Evolutionary conservation across 2,113 vertebrate species (phyloP).

Genomic region (Picathartes gymnocephalus): DNA sequence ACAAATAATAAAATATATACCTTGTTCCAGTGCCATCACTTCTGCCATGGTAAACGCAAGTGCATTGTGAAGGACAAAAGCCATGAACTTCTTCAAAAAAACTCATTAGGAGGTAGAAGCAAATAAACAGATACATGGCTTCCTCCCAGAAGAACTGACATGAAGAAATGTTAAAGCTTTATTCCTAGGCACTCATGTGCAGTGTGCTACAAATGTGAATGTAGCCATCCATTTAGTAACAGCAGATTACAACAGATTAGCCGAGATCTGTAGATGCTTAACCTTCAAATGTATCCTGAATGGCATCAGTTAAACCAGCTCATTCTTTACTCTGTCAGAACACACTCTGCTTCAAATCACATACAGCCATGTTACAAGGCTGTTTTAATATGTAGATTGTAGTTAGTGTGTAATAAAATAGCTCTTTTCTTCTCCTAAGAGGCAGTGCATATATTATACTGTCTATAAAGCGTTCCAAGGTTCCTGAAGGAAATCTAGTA

Average conservation of each 20-base stretch:
- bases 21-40: conserved; percentile 82
- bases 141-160: conserved; percentile 12
- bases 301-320: conserved; percentile 51
- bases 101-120: conserved; percentile 72
- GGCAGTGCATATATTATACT: background rate
- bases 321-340: background rate
- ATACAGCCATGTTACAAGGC: background rate
- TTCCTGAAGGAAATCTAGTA: background rate
- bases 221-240: conserved; percentile 63
- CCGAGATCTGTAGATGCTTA: conserved; percentile 73
- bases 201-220: background rate
- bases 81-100: conserved; percentile 65
- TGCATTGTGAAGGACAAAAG: conserved; percentile 92
- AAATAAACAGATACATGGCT: conserved; percentile 78
- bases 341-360: background rate
- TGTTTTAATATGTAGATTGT: background rate
- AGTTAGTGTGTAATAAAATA: background rate
- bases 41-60: conserved; percentile 82
- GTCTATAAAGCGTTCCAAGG: background rate
- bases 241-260: conserved; percentile 83
- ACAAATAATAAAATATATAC: conserved; percentile 65
- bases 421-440: background rate
- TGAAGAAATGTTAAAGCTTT: conserved; percentile 22
- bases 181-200: conserved; percentile 20
- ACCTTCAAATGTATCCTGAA: conserved; percentile 74